Conservation (phyloP, 2,113 vertebrate species). For the Ictalurus punctatus region DNA sequence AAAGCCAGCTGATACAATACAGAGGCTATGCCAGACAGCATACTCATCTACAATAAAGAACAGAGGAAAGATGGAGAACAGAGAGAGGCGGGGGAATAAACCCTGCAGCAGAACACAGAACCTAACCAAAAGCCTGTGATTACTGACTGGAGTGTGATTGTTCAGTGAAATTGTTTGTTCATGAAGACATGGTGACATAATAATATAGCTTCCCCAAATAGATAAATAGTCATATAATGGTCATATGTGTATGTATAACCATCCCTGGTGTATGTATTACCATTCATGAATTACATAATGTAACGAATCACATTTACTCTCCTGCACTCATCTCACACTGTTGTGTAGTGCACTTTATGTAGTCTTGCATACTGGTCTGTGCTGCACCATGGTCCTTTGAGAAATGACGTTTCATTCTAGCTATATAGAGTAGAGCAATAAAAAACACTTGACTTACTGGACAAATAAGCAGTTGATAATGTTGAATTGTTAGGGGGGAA, state of each 20-base stretch:
- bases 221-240: not conserved
- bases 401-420: no score
- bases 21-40: conserved; percentile 48
- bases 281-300: not conserved
- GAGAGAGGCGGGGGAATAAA: conserved; percentile 25
- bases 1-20: conserved; percentile 50
- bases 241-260: not conserved
- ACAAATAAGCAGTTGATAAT: not conserved
- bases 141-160: conserved; percentile 33
- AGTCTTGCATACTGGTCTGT: no score
- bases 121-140: conserved; percentile 31
- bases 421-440: no score
- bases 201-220: not conserved
- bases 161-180: conserved; percentile 33
- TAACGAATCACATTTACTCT: not conserved
- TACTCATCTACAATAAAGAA: conserved; percentile 54
- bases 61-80: conserved; percentile 22
- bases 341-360: no score
- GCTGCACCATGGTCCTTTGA: no score
- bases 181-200: not conserved
- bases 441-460: no score
- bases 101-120: conserved; percentile 42
- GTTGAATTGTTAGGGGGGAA: not conserved
- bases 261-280: not conserved
- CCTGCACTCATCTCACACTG: no score